Conservation (phyloP, 2,797 vertebrate genomes). For the Tinamus major region DNA sequence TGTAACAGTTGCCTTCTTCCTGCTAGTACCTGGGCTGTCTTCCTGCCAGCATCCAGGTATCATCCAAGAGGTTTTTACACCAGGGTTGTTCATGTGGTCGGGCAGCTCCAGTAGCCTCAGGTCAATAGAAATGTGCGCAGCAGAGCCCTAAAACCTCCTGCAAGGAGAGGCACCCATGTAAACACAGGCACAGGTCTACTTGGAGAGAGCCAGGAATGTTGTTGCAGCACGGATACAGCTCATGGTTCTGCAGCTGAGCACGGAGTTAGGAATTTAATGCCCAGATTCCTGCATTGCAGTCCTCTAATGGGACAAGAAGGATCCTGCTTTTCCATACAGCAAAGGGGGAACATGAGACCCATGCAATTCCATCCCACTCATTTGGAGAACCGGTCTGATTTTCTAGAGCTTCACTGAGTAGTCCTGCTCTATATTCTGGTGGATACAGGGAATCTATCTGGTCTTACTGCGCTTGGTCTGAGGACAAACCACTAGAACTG, state of each 20-base stretch:
- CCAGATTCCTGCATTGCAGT: background rate
- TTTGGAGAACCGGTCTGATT: background rate
- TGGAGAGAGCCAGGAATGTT: background rate
- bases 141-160: background rate
- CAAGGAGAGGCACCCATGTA: background rate
- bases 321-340: background rate
- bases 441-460: background rate
- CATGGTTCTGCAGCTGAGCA: conserved; percentile 7
- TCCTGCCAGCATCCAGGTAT: background rate
- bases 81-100: background rate
- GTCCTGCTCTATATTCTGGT: background rate
- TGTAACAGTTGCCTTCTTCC: background rate
- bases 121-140: background rate
- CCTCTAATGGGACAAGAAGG: background rate
- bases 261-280: background rate
- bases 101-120: background rate
- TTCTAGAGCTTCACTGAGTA: background rate
- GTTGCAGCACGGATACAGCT: background rate
- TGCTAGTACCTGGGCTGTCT: background rate
- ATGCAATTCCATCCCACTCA: background rate
- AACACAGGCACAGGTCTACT: background rate
- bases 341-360: background rate
- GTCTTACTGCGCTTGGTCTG: background rate
- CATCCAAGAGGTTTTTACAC: background rate
- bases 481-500: background rate